These are phyloP conservation scores for Drosophila navojoa DNA, from an alignment of 1,140 invertebrate genomes.

Conservation along the genomic window DNA sequence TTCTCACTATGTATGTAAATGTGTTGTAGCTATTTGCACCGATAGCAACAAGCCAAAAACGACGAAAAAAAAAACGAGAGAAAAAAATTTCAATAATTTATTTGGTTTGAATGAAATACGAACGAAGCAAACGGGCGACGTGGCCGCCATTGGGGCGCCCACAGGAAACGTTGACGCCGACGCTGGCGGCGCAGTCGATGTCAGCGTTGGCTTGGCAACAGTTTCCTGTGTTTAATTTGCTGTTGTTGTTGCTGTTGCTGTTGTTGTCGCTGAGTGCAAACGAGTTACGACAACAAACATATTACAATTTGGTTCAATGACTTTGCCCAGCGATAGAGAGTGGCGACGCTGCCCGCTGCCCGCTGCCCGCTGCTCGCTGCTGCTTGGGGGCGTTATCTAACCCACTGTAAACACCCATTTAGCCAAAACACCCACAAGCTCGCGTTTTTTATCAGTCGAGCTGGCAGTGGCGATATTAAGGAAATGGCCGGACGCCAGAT, in stretches of 20 bases:
- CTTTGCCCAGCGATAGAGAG: conserved; percentile 71
- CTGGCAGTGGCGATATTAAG: conserved; percentile 57
- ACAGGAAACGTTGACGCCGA: conserved; percentile 69
- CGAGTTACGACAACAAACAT: conserved; percentile 79
- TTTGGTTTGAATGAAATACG: conserved; percentile 81
- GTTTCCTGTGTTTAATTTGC: conserved; percentile 69
- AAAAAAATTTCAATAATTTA: conserved; percentile 78
- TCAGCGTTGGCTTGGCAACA: conserved; percentile 67
- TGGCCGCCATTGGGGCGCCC: conserved; percentile 78
- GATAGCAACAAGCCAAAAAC: conserved; percentile 77
- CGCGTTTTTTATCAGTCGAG: conserved; percentile 57
- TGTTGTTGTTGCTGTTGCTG: conserved; percentile 53
- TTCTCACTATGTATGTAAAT: conserved; percentile 55
- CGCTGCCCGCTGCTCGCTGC: neutral
- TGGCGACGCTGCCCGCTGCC: neutral
- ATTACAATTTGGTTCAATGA: conserved; percentile 81
- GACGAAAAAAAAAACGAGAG: conserved; percentile 23
- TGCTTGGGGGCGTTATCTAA: conserved; percentile 52
- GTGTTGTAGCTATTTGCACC: conserved; percentile 81
- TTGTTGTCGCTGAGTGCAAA: conserved; percentile 65
- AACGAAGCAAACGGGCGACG: conserved; percentile 46
- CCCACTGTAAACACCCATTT: conserved; percentile 49
- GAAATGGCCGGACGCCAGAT: conserved; percentile 63
- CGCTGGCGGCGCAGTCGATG: conserved; percentile 38
- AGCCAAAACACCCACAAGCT: conserved; percentile 61